Percentiles rank a stretch among this genome's conserved stretches.
These are phyloP conservation scores for Enchytraeus crypticus DNA, from an alignment of 2,888 invertebrate species.

Conservation along the genomic window DNA sequence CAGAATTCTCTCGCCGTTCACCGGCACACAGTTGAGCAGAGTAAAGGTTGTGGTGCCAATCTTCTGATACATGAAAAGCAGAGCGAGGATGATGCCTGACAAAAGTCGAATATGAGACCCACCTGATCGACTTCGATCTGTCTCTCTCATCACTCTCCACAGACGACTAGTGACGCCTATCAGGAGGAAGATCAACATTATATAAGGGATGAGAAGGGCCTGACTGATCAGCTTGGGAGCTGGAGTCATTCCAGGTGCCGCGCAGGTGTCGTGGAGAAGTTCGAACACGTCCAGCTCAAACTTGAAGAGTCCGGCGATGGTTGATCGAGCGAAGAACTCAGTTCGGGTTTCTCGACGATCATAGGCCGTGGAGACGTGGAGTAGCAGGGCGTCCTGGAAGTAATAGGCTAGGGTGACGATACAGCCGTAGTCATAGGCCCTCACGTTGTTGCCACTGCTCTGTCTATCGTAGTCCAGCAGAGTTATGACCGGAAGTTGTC, in stretches of 20 bases:
- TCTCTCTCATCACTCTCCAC: too few species aligned
- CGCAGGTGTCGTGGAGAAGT: conserved; percentile 22
- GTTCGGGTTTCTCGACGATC: conserved; percentile 9
- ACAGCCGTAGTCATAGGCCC: conserved; percentile 17
- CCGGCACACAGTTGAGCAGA: conserved; percentile 27
- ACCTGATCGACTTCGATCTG: too few species aligned
- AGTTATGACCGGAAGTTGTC: too few species aligned
- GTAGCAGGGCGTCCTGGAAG: conserved; percentile 29
- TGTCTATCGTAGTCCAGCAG: too few species aligned
- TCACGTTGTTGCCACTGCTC: too few species aligned
- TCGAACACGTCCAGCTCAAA: conserved; percentile 25
- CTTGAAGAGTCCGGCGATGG: conserved; percentile 24
- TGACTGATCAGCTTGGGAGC: conserved; percentile 21
- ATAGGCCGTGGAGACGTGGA: conserved; percentile 24
- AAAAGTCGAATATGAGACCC: too few species aligned
- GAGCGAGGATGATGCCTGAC: conserved; percentile 22
- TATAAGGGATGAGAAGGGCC: conserved; percentile 24
- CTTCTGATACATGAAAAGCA: conserved; percentile 27
- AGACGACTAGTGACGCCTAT: too few species aligned
- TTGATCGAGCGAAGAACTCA: conserved; percentile 15
- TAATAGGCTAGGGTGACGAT: conserved; percentile 27
- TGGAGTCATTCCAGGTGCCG: conserved; percentile 17
- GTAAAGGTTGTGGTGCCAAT: conserved; percentile 24
- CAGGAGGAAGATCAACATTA: conserved; percentile 6
- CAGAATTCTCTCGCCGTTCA: conserved; percentile 19